phyloP scores from a whole-genome alignment of 2,888 invertebrate species.

The Thymelicus sylvestris region DNA sequence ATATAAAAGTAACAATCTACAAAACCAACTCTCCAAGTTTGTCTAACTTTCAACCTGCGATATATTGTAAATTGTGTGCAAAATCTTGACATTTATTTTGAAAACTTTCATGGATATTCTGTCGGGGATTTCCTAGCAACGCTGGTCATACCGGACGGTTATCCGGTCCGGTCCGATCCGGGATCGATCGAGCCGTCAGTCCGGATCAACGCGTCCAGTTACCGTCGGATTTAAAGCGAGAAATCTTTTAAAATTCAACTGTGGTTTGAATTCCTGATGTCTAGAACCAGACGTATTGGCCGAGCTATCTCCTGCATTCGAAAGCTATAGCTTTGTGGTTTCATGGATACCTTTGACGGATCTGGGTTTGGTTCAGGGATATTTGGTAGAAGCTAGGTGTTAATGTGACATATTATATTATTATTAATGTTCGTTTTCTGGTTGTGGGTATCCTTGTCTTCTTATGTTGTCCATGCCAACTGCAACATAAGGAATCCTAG shows the following conservation, averaged over 20 bases:
- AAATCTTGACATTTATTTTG: conserved; percentile 3
- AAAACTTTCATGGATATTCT: background rate
- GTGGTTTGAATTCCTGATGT: conserved; percentile 45
- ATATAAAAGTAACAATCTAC: too few species aligned
- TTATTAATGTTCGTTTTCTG: too few species aligned
- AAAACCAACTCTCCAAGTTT: too few species aligned
- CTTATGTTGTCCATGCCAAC: too few species aligned
- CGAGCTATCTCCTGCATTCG: conserved; percentile 11
- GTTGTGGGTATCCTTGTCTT: too few species aligned
- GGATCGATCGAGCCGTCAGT: conserved; percentile 61
- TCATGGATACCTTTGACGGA: too few species aligned
- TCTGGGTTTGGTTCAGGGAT: too few species aligned
- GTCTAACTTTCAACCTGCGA: background rate
- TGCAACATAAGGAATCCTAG: too few species aligned
- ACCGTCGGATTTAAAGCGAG: conserved; percentile 57
- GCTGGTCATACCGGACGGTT: conserved; percentile 38
- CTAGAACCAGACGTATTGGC: conserved; percentile 33
- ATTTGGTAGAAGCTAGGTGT: too few species aligned
- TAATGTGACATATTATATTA: too few species aligned
- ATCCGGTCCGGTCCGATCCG: conserved; percentile 52
- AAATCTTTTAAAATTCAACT: conserved; percentile 67
- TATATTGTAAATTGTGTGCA: background rate
- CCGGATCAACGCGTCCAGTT: conserved; percentile 51
- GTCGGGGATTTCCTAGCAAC: conserved; percentile 39
- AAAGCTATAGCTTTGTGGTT: background rate